A percentile compares a stretch with the other conserved stretches of the same genome.
These are phyloP conservation scores for Limosa lapponica DNA, from an alignment of 2,797 vertebrate genomes.

Conservation along the genomic window DNA sequence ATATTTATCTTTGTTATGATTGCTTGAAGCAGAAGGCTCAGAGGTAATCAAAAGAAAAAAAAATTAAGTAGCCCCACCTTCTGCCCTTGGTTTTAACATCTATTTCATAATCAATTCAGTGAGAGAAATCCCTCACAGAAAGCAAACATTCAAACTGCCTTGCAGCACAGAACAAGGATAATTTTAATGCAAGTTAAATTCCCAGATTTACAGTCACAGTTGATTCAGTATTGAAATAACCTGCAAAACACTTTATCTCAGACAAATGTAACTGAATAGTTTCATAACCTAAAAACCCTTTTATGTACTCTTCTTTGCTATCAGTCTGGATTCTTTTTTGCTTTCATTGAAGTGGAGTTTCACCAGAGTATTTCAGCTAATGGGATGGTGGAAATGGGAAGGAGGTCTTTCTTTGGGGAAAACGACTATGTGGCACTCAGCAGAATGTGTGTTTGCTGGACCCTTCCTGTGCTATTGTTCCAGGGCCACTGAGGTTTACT, in stretches of 20 bases:
- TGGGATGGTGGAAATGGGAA: not conserved
- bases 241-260: not conserved
- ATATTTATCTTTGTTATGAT: conserved; percentile 42
- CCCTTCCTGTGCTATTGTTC: not conserved
- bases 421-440: not conserved
- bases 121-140: not conserved
- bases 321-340: not conserved
- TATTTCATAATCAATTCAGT: not conserved
- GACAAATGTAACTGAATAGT: not conserved
- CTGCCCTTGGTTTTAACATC: conserved; percentile 8
- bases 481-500: not conserved
- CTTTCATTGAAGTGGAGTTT: not conserved
- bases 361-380: not conserved
- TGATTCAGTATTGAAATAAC: not conserved
- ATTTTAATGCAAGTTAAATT: not conserved
- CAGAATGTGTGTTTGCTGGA: not conserved
- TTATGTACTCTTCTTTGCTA: not conserved
- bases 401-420: not conserved
- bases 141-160: not conserved
- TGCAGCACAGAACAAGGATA: not conserved
- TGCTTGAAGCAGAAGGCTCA: conserved; percentile 27
- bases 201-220: not conserved
- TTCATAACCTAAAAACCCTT: not conserved
- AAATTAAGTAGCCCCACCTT: not conserved
- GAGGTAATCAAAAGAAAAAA: not conserved